Percentiles rank a stretch among this genome's conserved stretches.
phyloP scores from a whole-genome alignment of 2,113 vertebrate genomes.

The Lampris incognitus region DNA sequence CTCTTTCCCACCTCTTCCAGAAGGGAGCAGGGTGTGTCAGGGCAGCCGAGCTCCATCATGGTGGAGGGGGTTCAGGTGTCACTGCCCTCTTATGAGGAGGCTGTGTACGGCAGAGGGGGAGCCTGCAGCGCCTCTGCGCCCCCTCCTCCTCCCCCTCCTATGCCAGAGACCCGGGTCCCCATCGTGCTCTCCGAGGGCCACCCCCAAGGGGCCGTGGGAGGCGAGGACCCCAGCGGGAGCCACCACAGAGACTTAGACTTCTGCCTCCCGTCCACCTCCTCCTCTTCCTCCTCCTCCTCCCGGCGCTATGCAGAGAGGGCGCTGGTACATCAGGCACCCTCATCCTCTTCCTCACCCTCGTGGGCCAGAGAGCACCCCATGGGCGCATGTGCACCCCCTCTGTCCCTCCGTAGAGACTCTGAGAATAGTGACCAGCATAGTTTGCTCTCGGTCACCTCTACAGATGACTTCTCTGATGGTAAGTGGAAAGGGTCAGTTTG shows the following conservation, averaged over 20 bases:
- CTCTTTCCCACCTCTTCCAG: slow-evolving; percentile 68
- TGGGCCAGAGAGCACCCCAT: slow-evolving; percentile 87
- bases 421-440: slow-evolving; percentile 97
- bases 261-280: slow-evolving; percentile 88
- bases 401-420: slow-evolving; percentile 87
- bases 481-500: slow-evolving; percentile 54
- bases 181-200: slow-evolving; percentile 93
- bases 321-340: slow-evolving; percentile 91
- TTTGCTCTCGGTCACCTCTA: slow-evolving; percentile 92
- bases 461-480: slow-evolving; percentile 96
- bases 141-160: slow-evolving; percentile 61
- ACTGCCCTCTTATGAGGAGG: slow-evolving; percentile 97
- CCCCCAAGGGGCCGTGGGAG: slow-evolving; percentile 82
- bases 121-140: slow-evolving; percentile 67
- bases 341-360: slow-evolving; percentile 83
- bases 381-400: slow-evolving; percentile 78
- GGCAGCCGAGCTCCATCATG: slow-evolving; percentile 93
- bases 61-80: slow-evolving; percentile 97
- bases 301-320: slow-evolving; percentile 90
- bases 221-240: slow-evolving; percentile 70
- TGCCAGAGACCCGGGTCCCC: slow-evolving; percentile 90
- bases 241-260: slow-evolving; percentile 77
- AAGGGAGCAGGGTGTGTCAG: slow-evolving; percentile 93
- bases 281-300: slow-evolving; percentile 76
- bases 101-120: slow-evolving; percentile 92